Evolutionary conservation across 2,797 vertebrate genomes (phyloP).

Genomic region (Sebastiscus tertius): DNA sequence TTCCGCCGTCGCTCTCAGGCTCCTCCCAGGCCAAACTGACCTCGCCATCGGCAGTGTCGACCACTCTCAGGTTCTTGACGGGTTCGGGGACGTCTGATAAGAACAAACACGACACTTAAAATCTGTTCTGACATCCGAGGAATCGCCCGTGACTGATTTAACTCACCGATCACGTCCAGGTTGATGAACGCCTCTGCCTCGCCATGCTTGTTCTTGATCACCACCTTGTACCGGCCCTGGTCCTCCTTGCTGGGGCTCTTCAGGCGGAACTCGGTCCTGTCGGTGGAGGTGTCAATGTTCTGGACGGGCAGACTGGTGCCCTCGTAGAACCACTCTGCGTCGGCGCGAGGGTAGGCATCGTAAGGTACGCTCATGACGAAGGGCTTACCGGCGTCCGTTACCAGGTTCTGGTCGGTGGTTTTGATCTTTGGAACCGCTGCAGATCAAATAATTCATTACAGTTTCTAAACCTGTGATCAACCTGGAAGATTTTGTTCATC

Average conservation of each 20-base stretch:
- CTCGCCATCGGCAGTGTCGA: conserved; percentile 95
- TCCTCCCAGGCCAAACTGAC: conserved; percentile 97
- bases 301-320: conserved; percentile 86
- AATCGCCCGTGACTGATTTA: background rate
- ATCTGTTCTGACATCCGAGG: background rate
- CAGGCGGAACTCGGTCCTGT: conserved; percentile 91
- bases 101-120: background rate
- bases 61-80: conserved; percentile 92
- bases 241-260: conserved; percentile 91
- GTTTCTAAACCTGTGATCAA: background rate
- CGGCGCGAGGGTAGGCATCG: conserved; percentile 95
- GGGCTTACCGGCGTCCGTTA: conserved; percentile 94
- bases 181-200: conserved; percentile 93
- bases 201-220: conserved; percentile 96
- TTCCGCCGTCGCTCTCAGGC: conserved; percentile 95
- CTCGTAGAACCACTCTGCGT: conserved; percentile 92
- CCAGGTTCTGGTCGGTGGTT: conserved; percentile 94
- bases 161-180: conserved; percentile 93
- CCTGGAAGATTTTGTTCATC: background rate
- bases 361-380: conserved; percentile 94
- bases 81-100: conserved; percentile 93
- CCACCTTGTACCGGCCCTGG: conserved; percentile 90
- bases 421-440: conserved; percentile 95
- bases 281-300: conserved; percentile 91
- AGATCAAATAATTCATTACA: background rate